Evolutionary conservation across 2,113 vertebrate genomes (phyloP), one percentile per base, ranked within the genome.

Genomic region (Azemiops feae): DNA sequence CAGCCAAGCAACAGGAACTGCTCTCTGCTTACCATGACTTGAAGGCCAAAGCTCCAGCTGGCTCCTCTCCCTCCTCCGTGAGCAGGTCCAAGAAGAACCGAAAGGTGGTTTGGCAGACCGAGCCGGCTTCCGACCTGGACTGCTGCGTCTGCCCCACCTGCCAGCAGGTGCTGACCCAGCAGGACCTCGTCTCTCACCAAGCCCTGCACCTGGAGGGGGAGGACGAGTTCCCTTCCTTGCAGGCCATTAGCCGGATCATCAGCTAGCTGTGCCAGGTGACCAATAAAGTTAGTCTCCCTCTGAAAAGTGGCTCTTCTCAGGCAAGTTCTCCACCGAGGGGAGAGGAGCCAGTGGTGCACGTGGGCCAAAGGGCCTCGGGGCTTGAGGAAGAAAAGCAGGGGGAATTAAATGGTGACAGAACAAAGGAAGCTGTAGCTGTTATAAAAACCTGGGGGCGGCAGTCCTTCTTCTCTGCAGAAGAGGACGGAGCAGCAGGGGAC

Each of bases 191-290:
- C 93, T 97, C 98, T 96, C 99, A 99, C 95, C 99, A 99, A 93
- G 98, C 98, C 12, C 96, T 98, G 97, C 99, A 99, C 92, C 96
- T 97, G 0, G 97, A 97, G 86, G 98, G 97, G 86, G 98, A 97
- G 0, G 98, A 99, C 25, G 99, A 99, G 93, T 99, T 99, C 96
- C 99, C 99, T 2, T 99, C 99, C 87, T 96, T 99, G 89, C 99
- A 99, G 95, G 98, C 99, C 1, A 98, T 99, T 91, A 98, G 98
- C 97, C 98, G 98, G 54, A 98, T 99, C 95, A 98, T 99, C 97
- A 99, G 98, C 96, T 99, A 99, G 97, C 98, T 97, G 30, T 91
- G 3, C 89, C 7, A 4, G 3, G n/a, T 20, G 6, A 45, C 87
- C 94, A 95, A 92, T 95, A 87, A 92, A 81, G n/a, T 88, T 89